Evolutionary conservation across 1,140 invertebrate species (phyloP).

Genomic region (Papilio helenus): DNA sequence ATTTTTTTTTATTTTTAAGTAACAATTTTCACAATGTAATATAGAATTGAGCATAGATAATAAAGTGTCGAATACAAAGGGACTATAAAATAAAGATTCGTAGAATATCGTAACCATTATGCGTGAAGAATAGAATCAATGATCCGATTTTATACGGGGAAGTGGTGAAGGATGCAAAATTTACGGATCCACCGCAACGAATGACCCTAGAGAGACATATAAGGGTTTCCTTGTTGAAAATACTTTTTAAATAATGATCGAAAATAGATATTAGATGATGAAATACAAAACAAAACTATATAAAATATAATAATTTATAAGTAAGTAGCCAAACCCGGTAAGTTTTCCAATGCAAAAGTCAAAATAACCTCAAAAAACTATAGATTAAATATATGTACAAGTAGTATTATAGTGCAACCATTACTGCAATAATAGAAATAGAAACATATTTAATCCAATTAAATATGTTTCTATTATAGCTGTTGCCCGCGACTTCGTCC

Average conservation of each 20-base stretch:
- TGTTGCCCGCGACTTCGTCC: no score
- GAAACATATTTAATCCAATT: no score
- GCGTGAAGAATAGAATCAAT: conserved; percentile 35
- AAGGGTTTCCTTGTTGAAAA: not conserved
- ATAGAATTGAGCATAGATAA: not conserved
- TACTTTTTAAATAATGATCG: not conserved
- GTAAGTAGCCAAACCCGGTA: no score
- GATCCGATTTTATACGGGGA: conserved; percentile 35
- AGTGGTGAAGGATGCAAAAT: conserved; percentile 33
- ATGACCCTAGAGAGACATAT: not conserved
- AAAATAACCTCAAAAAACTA: no score
- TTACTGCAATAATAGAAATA: no score
- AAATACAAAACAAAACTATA: no score
- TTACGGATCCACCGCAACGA: not conserved
- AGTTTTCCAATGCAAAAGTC: no score
- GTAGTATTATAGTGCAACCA: no score
- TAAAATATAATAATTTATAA: not conserved
- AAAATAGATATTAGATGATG: not conserved
- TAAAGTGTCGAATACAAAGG: not conserved
- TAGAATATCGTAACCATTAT: conserved; percentile 3
- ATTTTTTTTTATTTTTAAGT: not conserved
- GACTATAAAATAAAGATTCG: not conserved
- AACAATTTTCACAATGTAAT: not conserved
- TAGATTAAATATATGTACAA: no score
- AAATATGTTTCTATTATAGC: no score